Percentiles rank a stretch among this genome's conserved stretches.
These are phyloP conservation scores for Brevimyrus niger DNA, from an alignment of 2,113 vertebrate species.

Conservation along the genomic window DNA sequence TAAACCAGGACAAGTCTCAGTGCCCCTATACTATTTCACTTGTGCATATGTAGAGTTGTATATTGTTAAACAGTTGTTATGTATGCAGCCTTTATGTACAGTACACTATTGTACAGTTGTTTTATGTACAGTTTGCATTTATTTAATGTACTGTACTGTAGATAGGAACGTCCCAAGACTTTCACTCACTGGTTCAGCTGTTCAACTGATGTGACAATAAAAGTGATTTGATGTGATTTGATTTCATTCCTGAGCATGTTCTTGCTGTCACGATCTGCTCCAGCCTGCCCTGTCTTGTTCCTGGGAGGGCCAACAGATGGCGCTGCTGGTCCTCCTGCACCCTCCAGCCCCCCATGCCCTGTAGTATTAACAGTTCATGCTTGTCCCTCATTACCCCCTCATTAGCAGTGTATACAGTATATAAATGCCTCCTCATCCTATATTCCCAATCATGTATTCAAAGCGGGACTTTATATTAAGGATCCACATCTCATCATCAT, in stretches of 20 bases:
- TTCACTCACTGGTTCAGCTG: neutral
- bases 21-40: neutral
- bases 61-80: neutral
- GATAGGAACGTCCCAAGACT: neutral
- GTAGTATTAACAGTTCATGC: neutral
- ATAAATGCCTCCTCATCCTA: conserved; percentile 12
- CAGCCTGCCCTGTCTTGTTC: neutral
- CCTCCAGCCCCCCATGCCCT: neutral
- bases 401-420: neutral
- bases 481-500: conserved; percentile 56
- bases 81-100: neutral
- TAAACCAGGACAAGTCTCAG: too few relatives aligned
- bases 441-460: conserved; percentile 62
- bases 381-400: neutral
- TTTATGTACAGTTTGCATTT: neutral
- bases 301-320: neutral
- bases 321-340: neutral
- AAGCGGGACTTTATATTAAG: conserved; percentile 66
- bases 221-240: neutral
- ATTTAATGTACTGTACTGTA: neutral
- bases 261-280: neutral
- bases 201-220: neutral
- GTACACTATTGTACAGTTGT: neutral
- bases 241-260: neutral
- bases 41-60: neutral